Evolutionary conservation across 2,113 vertebrate species (phyloP), one percentile per base, ranked within the genome.

Genomic region (Tachysurus vachellii): DNA sequence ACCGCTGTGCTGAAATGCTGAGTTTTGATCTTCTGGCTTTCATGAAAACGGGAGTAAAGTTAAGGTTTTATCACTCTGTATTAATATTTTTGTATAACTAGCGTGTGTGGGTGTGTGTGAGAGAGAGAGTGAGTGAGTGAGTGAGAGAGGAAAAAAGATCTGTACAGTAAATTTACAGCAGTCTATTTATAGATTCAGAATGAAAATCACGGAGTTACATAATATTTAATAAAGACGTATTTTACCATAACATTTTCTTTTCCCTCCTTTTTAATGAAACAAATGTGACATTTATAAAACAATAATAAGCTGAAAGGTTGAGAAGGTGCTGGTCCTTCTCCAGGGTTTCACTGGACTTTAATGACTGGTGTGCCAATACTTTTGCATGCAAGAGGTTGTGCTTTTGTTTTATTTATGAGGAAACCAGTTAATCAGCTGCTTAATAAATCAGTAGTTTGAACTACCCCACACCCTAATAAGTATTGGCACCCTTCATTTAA

Each of bases 191-290:
- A 76, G 56, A 56, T 86, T 89, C 80, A 85, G 85, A 88, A 19
- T 61, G 19, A 77, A 26, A 73, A 90, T 88, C 85, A 89, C 75
- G 89, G 81, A 91, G 75, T 50, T 90, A 90, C 79, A 90, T 90
- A 89, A 91, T 89, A 87, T 82, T 88, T 53, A 95, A 94, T 94
- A 94, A 95, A 95, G 85, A 44, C 83, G 90, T 93, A 94, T 95
- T 95, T 94, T 92, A 94, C 91, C 91, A 80, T 91, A 94, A 56
- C 62, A 56, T 7, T 14, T 54, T 56, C 16, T 5, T 4, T 21
- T 12, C 11, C 21, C 44, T 44, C 21, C 36, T 8, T 19, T 8
- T 71, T 2, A 71, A 42, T 10, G 19, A 26, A 62, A 19, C 4
- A 57, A 0, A 57, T 17, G 23, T 26, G 26, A 31, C 4, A 4